Conservation (phyloP, 23 tunicate species). For the Clavelina lepadiformis region DNA sequence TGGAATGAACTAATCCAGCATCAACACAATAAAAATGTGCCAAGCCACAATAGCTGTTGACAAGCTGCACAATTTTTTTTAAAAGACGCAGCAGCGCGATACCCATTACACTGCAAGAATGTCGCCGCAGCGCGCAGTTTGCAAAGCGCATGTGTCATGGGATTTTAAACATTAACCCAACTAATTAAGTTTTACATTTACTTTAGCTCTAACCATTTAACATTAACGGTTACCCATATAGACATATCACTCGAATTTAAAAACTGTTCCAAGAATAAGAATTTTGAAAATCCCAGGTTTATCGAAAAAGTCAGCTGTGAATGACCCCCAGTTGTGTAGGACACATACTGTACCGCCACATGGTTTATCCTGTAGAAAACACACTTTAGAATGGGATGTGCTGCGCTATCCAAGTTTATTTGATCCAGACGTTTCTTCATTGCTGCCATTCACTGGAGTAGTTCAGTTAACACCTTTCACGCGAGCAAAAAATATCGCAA, state of each 20-base stretch:
- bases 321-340: conserved; percentile 19
- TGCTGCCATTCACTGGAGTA: conserved; percentile 11
- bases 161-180: conserved; percentile 8
- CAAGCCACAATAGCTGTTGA: background rate
- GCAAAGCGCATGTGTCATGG: conserved; percentile 42
- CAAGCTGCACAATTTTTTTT: conserved; percentile 14
- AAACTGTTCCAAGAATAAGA: background rate
- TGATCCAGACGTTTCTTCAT: conserved; percentile 1
- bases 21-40: too few relatives aligned
- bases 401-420: conserved; percentile 3
- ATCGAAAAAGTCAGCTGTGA: too few relatives aligned
- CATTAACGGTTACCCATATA: background rate
- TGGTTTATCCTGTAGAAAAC: background rate
- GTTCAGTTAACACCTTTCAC: conserved; percentile 40
- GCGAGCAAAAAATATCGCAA: conserved; percentile 28
- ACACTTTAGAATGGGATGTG: conserved; percentile 9
- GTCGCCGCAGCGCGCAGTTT: conserved; percentile 35
- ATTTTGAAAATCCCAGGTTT: too few relatives aligned
- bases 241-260: too few relatives aligned
- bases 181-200: background rate
- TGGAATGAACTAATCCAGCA: too few relatives aligned
- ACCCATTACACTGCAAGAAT: conserved; percentile 22
- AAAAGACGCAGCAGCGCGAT: conserved; percentile 22
- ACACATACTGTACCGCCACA: conserved; percentile 41
- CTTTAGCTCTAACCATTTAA: background rate